Conservation (phyloP, 2,113 vertebrate species). For the Todiramphus chloris region DNA sequence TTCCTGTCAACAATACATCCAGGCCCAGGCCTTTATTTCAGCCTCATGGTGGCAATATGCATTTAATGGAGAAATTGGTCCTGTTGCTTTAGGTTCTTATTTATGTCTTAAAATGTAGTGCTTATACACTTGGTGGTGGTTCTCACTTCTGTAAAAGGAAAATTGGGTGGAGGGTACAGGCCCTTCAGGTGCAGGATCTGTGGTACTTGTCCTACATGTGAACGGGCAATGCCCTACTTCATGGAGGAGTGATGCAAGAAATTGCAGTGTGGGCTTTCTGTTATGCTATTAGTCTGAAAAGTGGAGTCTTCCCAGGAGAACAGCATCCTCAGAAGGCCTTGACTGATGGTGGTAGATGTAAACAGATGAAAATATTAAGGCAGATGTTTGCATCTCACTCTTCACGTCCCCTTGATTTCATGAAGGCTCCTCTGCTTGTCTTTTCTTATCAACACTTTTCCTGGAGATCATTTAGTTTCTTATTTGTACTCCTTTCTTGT, state of each 20-base stretch:
- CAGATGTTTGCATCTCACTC: neutral
- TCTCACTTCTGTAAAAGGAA: neutral
- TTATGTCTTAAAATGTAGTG: neutral
- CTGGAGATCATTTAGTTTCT: neutral
- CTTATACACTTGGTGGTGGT: neutral
- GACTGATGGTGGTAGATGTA: neutral
- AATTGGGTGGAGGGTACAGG: neutral
- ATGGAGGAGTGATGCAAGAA: neutral
- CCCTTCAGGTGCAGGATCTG: neutral
- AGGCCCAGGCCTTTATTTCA: conserved; percentile 11
- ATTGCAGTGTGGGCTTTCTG: neutral
- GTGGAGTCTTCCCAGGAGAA: neutral
- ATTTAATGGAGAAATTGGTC: conserved; percentile 30
- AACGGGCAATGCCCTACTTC: neutral
- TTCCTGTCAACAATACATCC: conserved; percentile 50
- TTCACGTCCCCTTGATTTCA: neutral
- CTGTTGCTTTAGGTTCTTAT: neutral
- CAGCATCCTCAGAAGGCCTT: neutral
- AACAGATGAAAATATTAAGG: neutral
- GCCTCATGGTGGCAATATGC: conserved; percentile 19
- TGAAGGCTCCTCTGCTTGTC: neutral
- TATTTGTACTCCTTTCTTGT: neutral
- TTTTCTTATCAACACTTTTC: neutral
- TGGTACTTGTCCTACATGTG: rapidly evolving
- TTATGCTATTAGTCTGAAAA: neutral